Base-by-base conservation (phyloP, 2,113 vertebrate genomes). In the Sinocyclocheilus grahami region DNA sequence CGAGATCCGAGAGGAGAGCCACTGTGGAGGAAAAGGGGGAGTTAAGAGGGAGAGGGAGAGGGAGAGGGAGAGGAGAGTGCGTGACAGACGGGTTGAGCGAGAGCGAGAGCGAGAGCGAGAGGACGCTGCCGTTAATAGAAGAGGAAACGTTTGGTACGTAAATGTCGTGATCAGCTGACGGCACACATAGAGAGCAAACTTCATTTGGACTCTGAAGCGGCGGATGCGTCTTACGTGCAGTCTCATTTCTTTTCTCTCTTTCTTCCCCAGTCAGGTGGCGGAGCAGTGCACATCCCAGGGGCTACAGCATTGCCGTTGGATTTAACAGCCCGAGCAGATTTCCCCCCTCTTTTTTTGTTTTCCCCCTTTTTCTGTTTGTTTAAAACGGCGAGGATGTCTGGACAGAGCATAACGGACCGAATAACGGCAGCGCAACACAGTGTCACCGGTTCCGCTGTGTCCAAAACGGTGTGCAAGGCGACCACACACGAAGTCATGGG, bases 401-500 rank as follows among this genome's bases (percentile, higher is more conserved):
- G 97, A 88, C 97, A 98, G 94, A 99, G 97, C 95, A 94, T 99
- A 90, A 98, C 97, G 86, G 97, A 99, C 92, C 93, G 97, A 90
- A 98, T 98, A 93, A 97, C 97, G 86, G 97, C 97, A 89, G 97
- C 97, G 85, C 97, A 99, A 93, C 97, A 98, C 95, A 97, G 96
- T 92, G 97, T 98, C 92, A 98, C 97, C 92, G 97, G 97, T 86
- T 98, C 97, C 82, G 97, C 97, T 14, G 97, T 97, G 8, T 95
- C 97, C 60, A 98, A 99, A 93, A 97, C 95, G 22, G 97, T 98
- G 89, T 99, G 97, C 91, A 98, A 98, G 95, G 97, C 97, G 90
- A 99, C 97, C 90, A 99, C 97, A 84, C 97, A 99, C 92, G 97
- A 99, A 92, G 93, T 98, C 83, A 99, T 99, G 97, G 97, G 97